Conservation (phyloP, 1,140 invertebrate species). For the Bombus soroeensis region DNA sequence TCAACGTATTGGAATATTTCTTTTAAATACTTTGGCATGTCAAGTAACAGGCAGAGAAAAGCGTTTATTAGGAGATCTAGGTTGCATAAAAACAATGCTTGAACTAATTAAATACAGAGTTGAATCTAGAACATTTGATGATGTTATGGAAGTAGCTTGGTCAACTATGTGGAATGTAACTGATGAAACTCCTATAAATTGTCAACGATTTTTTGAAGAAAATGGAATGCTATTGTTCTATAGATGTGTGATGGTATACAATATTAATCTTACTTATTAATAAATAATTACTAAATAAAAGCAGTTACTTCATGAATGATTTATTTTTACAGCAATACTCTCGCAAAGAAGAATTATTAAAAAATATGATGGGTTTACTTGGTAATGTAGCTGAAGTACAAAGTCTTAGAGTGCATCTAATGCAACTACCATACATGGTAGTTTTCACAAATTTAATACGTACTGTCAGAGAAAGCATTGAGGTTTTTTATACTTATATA, state of each 20-base stretch:
- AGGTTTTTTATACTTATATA: constrained; percentile 84
- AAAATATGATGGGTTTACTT: constrained; percentile 98
- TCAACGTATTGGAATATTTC: constrained; percentile 96
- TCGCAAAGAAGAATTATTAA: constrained; percentile 92
- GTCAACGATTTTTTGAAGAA: constrained; percentile 93
- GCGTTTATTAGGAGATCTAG: constrained; percentile 93
- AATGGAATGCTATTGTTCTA: constrained; percentile 94
- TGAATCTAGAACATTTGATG: constrained; percentile 91
- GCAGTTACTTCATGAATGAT: constrained; percentile 12
- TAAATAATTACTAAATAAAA: neutral
- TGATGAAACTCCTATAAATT: constrained; percentile 97
- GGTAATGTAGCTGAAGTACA: constrained; percentile 98
- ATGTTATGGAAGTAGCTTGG: constrained; percentile 98
- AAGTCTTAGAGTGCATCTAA: constrained; percentile 91
- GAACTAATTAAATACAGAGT: constrained; percentile 91
- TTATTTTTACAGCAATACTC: constrained; percentile 88
- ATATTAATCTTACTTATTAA: constrained; percentile 8
- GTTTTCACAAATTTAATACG: constrained; percentile 94
- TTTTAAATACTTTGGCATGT: constrained; percentile 97
- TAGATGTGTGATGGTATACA: constrained; percentile 89
- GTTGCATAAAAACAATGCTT: constrained; percentile 95
- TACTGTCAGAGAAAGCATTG: constrained; percentile 95
- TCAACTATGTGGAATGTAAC: constrained; percentile 99
- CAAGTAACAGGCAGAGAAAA: constrained; percentile 97
- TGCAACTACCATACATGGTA: constrained; percentile 92